Conservation (phyloP, 2,797 vertebrate species). For the Epinephelus coioides region DNA sequence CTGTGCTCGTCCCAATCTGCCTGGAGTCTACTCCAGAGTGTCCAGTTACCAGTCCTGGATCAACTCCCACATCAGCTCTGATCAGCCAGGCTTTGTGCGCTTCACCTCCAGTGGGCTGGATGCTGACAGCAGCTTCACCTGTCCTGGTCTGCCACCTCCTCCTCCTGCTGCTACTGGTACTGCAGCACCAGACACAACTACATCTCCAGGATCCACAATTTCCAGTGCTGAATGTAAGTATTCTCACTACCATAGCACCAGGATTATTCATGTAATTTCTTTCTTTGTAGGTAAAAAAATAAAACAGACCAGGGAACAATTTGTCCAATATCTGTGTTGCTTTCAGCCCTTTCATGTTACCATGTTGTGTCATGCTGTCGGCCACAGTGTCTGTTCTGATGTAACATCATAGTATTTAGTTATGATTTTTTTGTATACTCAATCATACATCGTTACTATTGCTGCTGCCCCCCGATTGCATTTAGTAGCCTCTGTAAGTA, state of each 20-base stretch:
- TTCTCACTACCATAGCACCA: background rate
- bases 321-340: too few relatives aligned
- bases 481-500: slow-evolving; percentile 10
- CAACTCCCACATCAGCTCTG: background rate
- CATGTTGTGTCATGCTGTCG: too few relatives aligned
- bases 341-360: too few relatives aligned
- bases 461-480: slow-evolving; percentile 51
- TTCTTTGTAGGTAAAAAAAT: too few relatives aligned
- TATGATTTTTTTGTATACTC: background rate
- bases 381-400: slow-evolving; percentile 52
- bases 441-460: background rate
- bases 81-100: slow-evolving; percentile 64
- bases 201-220: background rate
- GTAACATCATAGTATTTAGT: too few relatives aligned
- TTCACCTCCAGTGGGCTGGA: slow-evolving; percentile 43
- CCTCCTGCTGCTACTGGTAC: background rate
- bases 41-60: slow-evolving; percentile 68
- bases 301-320: too few relatives aligned
- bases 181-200: background rate
- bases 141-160: too few relatives aligned
- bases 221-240: slow-evolving; percentile 37
- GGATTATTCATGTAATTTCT: too few relatives aligned
- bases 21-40: slow-evolving; percentile 66
- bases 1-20: too few relatives aligned
- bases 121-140: too few relatives aligned